These are phyloP conservation scores for Tetragnatha versicolor DNA, from an alignment of 1,140 invertebrate genomes.

Conservation along the genomic window DNA sequence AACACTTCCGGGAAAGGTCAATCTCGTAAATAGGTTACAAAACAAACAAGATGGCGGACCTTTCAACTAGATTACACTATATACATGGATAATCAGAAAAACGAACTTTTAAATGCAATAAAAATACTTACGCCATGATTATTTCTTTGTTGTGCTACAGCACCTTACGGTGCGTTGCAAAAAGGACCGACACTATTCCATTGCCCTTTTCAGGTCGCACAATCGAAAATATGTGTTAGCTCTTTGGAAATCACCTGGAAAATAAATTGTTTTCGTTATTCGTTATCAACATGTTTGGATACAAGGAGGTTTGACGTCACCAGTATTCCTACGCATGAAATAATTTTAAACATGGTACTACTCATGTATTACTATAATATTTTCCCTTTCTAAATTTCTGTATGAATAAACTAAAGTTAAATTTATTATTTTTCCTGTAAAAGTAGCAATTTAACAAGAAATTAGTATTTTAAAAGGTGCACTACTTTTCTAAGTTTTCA, in stretches of 20 bases:
- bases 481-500: too few species aligned
- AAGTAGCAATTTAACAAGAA: too few species aligned
- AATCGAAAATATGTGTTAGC: not conserved
- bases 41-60: not conserved
- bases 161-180: constrained; percentile 37
- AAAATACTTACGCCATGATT: constrained; percentile 46
- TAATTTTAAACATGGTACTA: too few species aligned
- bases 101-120: too few species aligned
- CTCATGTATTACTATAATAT: not conserved
- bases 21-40: not conserved
- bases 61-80: too few species aligned
- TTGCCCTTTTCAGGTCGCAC: not conserved
- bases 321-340: constrained; percentile 4
- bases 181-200: constrained; percentile 38
- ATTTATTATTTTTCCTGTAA: not conserved
- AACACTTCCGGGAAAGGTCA: too few species aligned
- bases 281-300: too few species aligned
- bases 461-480: too few species aligned
- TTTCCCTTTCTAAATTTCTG: not conserved
- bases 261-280: not conserved
- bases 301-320: not conserved
- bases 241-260: constrained; percentile 20
- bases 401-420: not conserved
- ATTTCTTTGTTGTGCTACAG: constrained; percentile 42
- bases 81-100: too few species aligned